A percentile compares a stretch with the other conserved stretches of the same genome.
Evolutionary conservation across 2,888 invertebrate species (phyloP).

Genomic region (Andrena dorsata): DNA sequence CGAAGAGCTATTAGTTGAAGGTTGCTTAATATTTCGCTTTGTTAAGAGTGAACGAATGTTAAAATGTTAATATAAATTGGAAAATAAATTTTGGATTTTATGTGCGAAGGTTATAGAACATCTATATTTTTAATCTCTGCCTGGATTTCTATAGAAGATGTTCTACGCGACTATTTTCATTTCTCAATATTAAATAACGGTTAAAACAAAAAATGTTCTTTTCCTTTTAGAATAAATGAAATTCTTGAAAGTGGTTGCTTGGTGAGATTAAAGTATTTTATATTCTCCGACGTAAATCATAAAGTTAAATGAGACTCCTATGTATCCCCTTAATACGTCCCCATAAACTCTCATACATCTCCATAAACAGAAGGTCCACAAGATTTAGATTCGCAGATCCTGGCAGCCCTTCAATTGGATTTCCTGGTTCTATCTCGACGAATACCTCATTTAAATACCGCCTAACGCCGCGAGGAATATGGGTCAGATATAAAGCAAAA

Average conservation of each 20-base stretch:
- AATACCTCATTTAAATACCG: slow-evolving; percentile 17
- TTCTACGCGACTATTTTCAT: not conserved
- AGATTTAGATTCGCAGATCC: slow-evolving; percentile 11
- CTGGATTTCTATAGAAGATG: not conserved
- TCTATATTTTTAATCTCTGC: not conserved
- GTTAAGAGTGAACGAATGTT: too few relatives aligned
- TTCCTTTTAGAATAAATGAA: not conserved
- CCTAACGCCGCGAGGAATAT: slow-evolving; percentile 12
- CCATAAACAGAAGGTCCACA: not conserved
- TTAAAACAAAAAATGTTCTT: not conserved
- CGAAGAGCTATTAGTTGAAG: too few relatives aligned
- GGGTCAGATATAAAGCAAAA: not conserved
- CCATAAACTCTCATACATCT: not conserved
- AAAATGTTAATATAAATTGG: not conserved
- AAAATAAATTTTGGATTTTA: not conserved
- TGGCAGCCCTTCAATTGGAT: not conserved
- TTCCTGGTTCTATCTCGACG: not conserved
- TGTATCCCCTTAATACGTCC: not conserved
- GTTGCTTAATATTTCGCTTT: too few relatives aligned
- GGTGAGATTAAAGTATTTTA: not conserved
- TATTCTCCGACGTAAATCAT: not conserved
- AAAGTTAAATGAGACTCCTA: not conserved
- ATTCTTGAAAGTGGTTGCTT: not conserved
- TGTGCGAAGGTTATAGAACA: not conserved
- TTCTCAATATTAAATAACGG: not conserved